Evolutionary conservation across 2,113 vertebrate species (phyloP).

Genomic region (Sciurus niger): DNA sequence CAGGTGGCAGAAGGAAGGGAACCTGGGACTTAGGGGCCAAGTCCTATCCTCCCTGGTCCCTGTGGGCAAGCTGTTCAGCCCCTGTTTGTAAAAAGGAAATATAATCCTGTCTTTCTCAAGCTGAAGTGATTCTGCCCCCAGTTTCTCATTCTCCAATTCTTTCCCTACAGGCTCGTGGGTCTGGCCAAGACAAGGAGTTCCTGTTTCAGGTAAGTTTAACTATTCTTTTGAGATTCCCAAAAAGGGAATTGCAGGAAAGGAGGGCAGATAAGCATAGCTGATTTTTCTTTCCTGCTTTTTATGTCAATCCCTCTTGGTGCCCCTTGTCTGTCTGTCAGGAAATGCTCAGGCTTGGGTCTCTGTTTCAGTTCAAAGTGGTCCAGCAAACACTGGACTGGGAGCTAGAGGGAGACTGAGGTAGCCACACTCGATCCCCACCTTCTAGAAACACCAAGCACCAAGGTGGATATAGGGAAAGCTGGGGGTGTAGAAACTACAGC

Average conservation of each 20-base stretch:
- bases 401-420: background rate
- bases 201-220: background rate
- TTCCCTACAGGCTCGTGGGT: background rate
- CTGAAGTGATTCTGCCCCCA: background rate
- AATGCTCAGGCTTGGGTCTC: background rate
- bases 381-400: background rate
- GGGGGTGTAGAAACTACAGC: background rate
- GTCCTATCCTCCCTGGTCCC: background rate
- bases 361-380: background rate
- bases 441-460: background rate
- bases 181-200: background rate
- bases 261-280: background rate
- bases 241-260: background rate
- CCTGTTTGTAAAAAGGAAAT: background rate
- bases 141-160: background rate
- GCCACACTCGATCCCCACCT: background rate
- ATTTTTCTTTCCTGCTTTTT: background rate
- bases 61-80: background rate
- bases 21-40: too few relatives aligned
- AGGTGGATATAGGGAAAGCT: background rate
- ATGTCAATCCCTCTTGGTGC: background rate
- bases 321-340: constrained; percentile 39
- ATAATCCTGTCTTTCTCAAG: background rate
- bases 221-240: background rate
- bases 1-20: background rate